Evolutionary conservation across 1,140 invertebrate species (phyloP).

Genomic region (Dendroctonus valens): DNA sequence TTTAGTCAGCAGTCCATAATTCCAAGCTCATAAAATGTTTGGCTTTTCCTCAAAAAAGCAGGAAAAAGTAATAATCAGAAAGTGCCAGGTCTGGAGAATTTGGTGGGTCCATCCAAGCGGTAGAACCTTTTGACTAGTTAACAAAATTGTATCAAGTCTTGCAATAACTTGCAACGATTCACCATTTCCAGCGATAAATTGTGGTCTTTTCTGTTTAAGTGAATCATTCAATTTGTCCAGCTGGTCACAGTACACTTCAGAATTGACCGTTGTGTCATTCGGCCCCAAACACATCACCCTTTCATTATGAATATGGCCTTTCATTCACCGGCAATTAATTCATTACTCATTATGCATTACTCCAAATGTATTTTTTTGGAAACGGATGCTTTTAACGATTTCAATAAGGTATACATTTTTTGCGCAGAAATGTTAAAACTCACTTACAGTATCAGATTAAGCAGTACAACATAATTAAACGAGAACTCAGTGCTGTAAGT

Average conservation of each 20-base stretch:
- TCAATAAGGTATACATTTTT: too few relatives aligned
- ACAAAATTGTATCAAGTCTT: slow-evolving; percentile 27
- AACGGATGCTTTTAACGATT: too few relatives aligned
- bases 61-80: slow-evolving; percentile 29
- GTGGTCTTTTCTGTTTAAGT: slow-evolving; percentile 6
- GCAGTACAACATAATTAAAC: too few relatives aligned
- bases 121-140: slow-evolving; percentile 24
- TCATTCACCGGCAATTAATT: too few relatives aligned
- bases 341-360: too few relatives aligned
- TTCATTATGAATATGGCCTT: slow-evolving; percentile 2
- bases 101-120: slow-evolving; percentile 20
- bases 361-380: too few relatives aligned
- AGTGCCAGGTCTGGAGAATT: slow-evolving; percentile 21
- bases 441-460: too few relatives aligned
- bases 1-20: not conserved
- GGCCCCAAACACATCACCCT: slow-evolving; percentile 9
- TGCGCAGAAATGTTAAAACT: too few relatives aligned
- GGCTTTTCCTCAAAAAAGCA: slow-evolving; percentile 21
- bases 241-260: slow-evolving; percentile 5
- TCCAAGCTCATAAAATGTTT: slow-evolving; percentile 19
- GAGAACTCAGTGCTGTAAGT: too few relatives aligned
- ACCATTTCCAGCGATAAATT: slow-evolving; percentile 25
- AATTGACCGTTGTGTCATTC: slow-evolving; percentile 1
- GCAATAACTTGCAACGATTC: slow-evolving; percentile 20
- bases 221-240: slow-evolving; percentile 5